A percentile compares a stretch with the other conserved stretches of the same genome.
phyloP scores from a whole-genome alignment of 2,113 vertebrate genomes.

The Myrmophylax atrothorax region DNA sequence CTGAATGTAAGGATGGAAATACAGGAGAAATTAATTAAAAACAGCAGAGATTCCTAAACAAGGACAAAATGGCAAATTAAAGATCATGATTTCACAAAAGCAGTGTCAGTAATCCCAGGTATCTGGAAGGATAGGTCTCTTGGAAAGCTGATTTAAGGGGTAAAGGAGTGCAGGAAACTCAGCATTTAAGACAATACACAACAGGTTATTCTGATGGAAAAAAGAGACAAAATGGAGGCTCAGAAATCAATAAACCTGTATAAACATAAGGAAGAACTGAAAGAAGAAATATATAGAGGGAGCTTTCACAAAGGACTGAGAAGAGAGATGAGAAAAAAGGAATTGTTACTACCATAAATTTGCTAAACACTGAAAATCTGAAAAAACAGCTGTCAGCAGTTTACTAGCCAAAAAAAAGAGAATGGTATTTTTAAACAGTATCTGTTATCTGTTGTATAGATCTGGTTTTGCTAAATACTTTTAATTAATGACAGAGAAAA shows the following conservation, averaged over 20 bases:
- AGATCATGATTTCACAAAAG: neutral
- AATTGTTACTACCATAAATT: neutral
- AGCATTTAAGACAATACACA: neutral
- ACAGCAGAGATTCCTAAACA: neutral
- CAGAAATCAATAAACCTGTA: neutral
- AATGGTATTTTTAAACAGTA: neutral
- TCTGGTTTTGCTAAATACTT: neutral
- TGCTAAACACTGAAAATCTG: neutral
- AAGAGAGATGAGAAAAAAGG: neutral
- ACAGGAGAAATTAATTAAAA: neutral
- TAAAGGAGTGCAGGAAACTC: neutral
- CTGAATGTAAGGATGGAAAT: neutral
- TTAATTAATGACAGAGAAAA: neutral
- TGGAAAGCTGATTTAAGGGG: neutral
- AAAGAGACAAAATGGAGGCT: neutral
- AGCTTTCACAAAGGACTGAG: neutral
- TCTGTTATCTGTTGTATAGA: neutral
- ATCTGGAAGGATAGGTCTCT: neutral
- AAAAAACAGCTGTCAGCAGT: neutral
- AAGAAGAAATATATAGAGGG: neutral
- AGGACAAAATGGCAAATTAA: neutral
- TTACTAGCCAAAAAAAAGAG: neutral
- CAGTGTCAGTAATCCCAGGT: neutral
- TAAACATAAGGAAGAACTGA: neutral
- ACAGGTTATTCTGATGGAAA: neutral